phyloP scores from a whole-genome alignment of 2,888 invertebrate genomes.

The Desoria tigrina region DNA sequence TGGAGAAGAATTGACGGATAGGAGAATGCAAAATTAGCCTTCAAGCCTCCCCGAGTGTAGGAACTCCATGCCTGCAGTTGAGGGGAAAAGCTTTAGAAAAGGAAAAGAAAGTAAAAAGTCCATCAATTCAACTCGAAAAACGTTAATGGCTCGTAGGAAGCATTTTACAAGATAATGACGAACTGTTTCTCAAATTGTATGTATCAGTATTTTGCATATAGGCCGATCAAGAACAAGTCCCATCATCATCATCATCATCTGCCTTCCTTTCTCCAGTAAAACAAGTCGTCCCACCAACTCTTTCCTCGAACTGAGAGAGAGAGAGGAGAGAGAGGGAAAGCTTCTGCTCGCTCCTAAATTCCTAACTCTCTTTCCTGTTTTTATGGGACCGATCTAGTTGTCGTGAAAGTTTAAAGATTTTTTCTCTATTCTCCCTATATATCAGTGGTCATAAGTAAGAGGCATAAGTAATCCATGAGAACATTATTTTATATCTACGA shows the following conservation, averaged over 20 bases:
- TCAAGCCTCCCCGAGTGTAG: too few species aligned
- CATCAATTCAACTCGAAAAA: constrained; percentile 14
- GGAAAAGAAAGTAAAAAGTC: background rate
- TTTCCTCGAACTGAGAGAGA: background rate
- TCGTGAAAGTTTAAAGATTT: constrained; percentile 26
- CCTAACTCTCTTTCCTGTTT: background rate
- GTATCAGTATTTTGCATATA: constrained; percentile 22
- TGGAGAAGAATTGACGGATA: too few species aligned
- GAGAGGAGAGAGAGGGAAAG: background rate
- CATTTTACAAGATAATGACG: constrained; percentile 50
- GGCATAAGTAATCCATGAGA: constrained; percentile 29
- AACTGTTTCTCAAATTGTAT: constrained; percentile 27
- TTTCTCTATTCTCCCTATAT: constrained; percentile 18
- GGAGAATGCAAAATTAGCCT: too few species aligned
- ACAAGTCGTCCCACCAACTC: too few species aligned
- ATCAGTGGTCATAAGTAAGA: constrained; percentile 29
- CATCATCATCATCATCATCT: constrained; percentile 17
- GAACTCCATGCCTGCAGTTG: too few species aligned
- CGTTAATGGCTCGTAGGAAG: constrained; percentile 51
- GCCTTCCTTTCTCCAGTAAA: constrained; percentile 2
- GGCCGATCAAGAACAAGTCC: constrained; percentile 16
- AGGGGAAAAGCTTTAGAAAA: too few species aligned
- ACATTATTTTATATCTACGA: constrained; percentile 17
- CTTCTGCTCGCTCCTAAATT: background rate
- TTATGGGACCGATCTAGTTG: constrained; percentile 22